A percentile compares a stretch with the other conserved stretches of the same genome.
phyloP scores from a whole-genome alignment of 1,140 invertebrate species.

The Matsumurasca onukii region DNA sequence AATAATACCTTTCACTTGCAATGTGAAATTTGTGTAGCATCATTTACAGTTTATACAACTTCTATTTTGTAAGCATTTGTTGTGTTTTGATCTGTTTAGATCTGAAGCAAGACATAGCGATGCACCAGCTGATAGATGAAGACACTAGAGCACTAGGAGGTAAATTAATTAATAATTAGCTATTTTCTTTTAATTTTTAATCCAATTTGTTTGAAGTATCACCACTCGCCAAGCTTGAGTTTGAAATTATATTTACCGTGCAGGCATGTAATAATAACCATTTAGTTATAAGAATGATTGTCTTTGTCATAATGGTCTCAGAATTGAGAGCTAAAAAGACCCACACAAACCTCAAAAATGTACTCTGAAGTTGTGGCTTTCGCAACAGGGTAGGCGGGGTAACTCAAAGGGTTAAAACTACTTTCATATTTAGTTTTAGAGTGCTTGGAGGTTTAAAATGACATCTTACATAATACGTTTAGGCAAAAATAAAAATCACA shows the following conservation, averaged over 20 bases:
- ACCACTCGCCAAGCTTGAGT: background rate
- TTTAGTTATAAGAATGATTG: background rate
- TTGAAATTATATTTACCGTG: background rate
- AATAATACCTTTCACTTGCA: background rate
- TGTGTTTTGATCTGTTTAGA: background rate
- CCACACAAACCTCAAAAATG: too few relatives aligned
- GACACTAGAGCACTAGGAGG: background rate
- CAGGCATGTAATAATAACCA: background rate
- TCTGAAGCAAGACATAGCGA: background rate
- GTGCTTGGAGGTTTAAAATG: too few relatives aligned
- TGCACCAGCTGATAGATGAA: conserved; percentile 4
- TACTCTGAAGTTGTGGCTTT: too few relatives aligned
- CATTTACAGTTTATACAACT: background rate
- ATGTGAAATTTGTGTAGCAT: background rate
- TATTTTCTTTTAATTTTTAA: background rate
- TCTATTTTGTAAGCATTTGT: background rate
- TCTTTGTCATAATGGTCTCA: background rate
- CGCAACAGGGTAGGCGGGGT: too few relatives aligned
- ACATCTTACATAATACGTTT: too few relatives aligned
- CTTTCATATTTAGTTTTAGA: too few relatives aligned
- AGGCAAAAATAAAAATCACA: background rate
- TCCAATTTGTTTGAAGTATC: background rate
- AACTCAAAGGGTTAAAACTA: too few relatives aligned
- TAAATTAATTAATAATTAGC: background rate
- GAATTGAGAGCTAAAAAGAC: too few relatives aligned